Percentiles rank a stretch among this genome's conserved stretches.
phyloP scores from a whole-genome alignment of 2,113 vertebrate genomes.

The Corythaixoides concolor region DNA sequence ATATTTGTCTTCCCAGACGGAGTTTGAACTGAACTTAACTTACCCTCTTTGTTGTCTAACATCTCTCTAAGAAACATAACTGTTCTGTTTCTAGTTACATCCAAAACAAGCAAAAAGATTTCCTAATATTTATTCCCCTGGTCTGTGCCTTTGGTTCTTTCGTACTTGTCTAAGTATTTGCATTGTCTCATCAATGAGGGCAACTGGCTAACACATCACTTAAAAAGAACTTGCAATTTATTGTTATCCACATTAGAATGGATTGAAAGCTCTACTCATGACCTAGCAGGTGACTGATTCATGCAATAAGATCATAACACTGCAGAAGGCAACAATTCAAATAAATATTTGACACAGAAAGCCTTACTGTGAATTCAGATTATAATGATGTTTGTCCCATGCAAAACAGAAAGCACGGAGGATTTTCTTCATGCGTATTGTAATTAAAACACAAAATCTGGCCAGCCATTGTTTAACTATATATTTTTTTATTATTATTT shows the following conservation, averaged over 20 bases:
- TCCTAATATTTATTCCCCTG: neutral
- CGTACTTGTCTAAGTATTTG: neutral
- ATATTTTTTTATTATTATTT: neutral
- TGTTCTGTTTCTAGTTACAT: neutral
- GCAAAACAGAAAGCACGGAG: neutral
- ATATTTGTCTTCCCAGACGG: neutral
- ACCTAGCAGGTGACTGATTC: slow-evolving; percentile 5
- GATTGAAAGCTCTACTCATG: neutral
- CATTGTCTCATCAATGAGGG: neutral
- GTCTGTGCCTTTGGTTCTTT: neutral
- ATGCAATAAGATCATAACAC: neutral
- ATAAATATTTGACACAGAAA: neutral
- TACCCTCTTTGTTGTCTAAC: neutral
- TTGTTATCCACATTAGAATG: neutral
- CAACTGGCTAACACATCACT: neutral
- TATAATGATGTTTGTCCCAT: neutral
- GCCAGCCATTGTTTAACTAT: neutral
- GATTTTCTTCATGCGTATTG: neutral
- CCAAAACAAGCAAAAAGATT: neutral
- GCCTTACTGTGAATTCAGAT: neutral
- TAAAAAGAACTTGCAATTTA: neutral
- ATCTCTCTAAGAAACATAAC: neutral
- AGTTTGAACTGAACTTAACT: neutral
- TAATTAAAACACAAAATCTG: neutral
- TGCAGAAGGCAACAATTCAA: neutral